A percentile compares a stretch with the other conserved stretches of the same genome.
These are phyloP conservation scores for Drosophila paranaensis DNA, from an alignment of 2,888 invertebrate species.

Conservation along the genomic window DNA sequence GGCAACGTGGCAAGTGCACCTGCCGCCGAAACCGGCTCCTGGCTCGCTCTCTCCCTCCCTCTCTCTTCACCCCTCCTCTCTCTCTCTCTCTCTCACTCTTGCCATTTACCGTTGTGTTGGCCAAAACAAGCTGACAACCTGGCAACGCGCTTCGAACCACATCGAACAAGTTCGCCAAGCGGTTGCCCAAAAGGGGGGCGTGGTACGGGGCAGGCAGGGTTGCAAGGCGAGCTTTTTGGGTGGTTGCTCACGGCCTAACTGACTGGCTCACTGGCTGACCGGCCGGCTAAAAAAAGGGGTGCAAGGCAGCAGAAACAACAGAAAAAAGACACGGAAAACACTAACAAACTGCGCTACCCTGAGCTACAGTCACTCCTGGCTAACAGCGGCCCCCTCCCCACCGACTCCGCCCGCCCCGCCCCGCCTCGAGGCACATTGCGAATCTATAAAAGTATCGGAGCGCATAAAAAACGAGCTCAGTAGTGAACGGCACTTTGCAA, in stretches of 20 bases:
- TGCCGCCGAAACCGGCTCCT: conserved; percentile 60
- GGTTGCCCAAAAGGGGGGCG: conserved; percentile 40
- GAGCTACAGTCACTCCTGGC: conserved; percentile 35
- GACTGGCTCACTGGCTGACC: conserved; percentile 58
- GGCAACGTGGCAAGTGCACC: conserved; percentile 41
- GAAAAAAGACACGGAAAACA: conserved; percentile 29
- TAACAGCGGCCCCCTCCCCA: conserved; percentile 11
- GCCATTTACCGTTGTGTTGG: conserved; percentile 58
- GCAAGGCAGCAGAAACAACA: conserved; percentile 18
- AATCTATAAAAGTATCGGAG: conserved; percentile 84
- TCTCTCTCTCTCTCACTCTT: background rate
- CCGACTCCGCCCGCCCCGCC: background rate
- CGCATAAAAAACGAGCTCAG: conserved; percentile 84
- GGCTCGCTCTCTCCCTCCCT: conserved; percentile 3
- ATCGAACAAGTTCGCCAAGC: conserved; percentile 63
- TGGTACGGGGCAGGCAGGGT: conserved; percentile 7
- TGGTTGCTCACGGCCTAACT: conserved; percentile 35
- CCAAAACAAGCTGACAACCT: conserved; percentile 55
- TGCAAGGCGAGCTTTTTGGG: conserved; percentile 26
- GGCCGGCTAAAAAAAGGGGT: conserved; percentile 69
- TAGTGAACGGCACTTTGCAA: conserved; percentile 84
- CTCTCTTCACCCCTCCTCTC: background rate
- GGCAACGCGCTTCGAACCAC: conserved; percentile 76
- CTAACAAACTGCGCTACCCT: conserved; percentile 38
- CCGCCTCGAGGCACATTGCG: conserved; percentile 72